Base-by-base conservation (phyloP, 2,888 invertebrate species). In the Eucriotettix oculatus region DNA sequence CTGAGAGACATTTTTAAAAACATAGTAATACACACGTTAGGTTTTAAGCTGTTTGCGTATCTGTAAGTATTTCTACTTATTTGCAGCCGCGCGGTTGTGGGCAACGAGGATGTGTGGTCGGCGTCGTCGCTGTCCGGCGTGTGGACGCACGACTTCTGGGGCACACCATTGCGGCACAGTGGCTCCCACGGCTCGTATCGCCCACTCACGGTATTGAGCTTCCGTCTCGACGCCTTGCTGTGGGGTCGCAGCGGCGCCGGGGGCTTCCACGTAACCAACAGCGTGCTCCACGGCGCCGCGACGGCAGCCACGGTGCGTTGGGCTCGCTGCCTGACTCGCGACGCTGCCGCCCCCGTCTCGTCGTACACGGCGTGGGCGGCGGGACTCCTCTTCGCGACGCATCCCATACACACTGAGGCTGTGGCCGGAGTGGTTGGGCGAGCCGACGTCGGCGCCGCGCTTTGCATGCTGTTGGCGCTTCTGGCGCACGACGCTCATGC, bases 371-470 rank as follows among this genome's bases (percentile, higher is more conserved):
- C 78, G 10, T 67, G 76, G 63, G 66, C 69, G 12, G 61, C 78
- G 2, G 75, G 76, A 5, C 69, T 78, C 2, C 67, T 78, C 58
- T 80, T 80, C 67, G 77, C 79, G n/a, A 70, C 73, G 16, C 80
- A 80, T 66, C 79, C 80, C 1, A 72, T 80, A 55, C 79, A 79
- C 70, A 76, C 77, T 0, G 80, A 80, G 66, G 78, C 80, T 1
- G 78, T 79, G 17, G 76, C 77, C 1, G 78, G 75, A 2, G 68
- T 77, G 29, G 80, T 80, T 5, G 80, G 97, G 2, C 81, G 97
- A 61, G 96, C 97, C 3, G 98, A 98, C 73, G 78, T 97, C 54
- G 86, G 92, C 40, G 90, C 95, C 14, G 91, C 92, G 71, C 84
- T 92, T 68, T 87, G 94, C 73, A 94, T 92, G 74, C 81, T 96